Base-by-base conservation (phyloP, 2,888 invertebrate genomes). In the Rhagonycha lutea region DNA sequence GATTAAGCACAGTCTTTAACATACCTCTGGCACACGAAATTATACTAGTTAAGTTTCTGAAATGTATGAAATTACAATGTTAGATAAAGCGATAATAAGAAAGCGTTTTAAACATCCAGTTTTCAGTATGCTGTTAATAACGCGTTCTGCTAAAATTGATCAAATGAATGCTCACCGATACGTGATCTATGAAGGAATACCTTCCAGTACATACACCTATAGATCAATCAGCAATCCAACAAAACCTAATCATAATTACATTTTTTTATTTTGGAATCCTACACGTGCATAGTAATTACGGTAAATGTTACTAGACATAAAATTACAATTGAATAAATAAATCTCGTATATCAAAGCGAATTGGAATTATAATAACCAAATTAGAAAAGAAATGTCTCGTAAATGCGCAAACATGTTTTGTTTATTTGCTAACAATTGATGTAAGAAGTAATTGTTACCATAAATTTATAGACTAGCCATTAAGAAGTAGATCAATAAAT, bases 211-310 rank as follows among this genome's bases (percentile, higher is more conserved):
- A 84, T 83, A 85, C 83, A 32, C 74, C 63, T 74, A 83, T 86
- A 87, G 87, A 87, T 87, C 87, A 86, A 87, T 87, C 86, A 82
- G 82, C 84, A 84, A 85, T 85, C 85, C 86, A 85, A 86, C 84
- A 86, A 86, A 86, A 86, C 81, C 76, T 79, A 81, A 80, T 83
- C 82, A 82, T 85, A 85, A 86, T 86, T 86, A 84, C 82, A 83
- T 82, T 82, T 83, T 84, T 83, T 87, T 85, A 86, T 86, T 86
- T 86, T 84, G 86, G 86, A 86, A 86, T 86, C 85, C 86, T 84
- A 86, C 86, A 85, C 86, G 86, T 84, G 86, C 87, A 86, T 86
- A 86, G 86, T 86, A 86, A 86, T 86, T 87, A 87, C 84, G 84
- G 82, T 86, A 86, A 87, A 86, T 84, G 86, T 84, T 85, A 83